Conservation (phyloP, 2,888 invertebrate genomes). For the Tenthredo distinguenda region DNA sequence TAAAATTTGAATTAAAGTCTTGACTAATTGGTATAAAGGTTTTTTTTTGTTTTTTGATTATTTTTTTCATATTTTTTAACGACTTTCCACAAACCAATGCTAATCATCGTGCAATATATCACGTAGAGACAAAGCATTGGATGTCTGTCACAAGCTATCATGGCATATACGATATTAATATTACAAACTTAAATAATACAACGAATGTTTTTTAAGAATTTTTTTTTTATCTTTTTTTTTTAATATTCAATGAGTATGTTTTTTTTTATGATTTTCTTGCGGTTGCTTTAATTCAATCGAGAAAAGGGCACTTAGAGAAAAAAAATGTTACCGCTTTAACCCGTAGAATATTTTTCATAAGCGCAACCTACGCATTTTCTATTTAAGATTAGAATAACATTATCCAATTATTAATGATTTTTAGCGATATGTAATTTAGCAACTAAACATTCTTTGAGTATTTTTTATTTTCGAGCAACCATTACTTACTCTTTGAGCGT, state of each 20-base stretch:
- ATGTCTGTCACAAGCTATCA: constrained; percentile 44
- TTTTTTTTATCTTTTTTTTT: constrained; percentile 52
- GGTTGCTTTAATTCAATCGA: neutral
- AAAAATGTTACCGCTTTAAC: neutral
- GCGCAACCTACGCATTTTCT: constrained; percentile 8
- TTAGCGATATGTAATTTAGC: constrained; percentile 43
- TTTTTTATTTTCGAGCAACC: constrained; percentile 36
- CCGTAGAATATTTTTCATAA: constrained; percentile 22
- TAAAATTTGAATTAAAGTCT: constrained; percentile 27
- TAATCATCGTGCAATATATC: constrained; percentile 15
- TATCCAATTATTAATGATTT: constrained; percentile 24
- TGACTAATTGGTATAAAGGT: neutral
- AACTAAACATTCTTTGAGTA: constrained; percentile 56
- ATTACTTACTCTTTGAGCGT: constrained; percentile 49
- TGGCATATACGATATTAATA: constrained; percentile 55
- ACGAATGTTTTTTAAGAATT: constrained; percentile 52
- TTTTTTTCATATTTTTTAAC: constrained; percentile 19
- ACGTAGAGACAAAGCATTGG: constrained; percentile 25
- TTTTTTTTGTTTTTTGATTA: constrained; percentile 21
- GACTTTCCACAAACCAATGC: constrained; percentile 29
- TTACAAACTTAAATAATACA: constrained; percentile 63
- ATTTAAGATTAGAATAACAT: constrained; percentile 32
- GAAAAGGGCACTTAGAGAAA: neutral
- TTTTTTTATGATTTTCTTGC: constrained; percentile 55
- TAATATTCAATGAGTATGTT: constrained; percentile 52